Base-by-base conservation (phyloP, 2,797 vertebrate genomes). In the Sebastes steindachneri region DNA sequence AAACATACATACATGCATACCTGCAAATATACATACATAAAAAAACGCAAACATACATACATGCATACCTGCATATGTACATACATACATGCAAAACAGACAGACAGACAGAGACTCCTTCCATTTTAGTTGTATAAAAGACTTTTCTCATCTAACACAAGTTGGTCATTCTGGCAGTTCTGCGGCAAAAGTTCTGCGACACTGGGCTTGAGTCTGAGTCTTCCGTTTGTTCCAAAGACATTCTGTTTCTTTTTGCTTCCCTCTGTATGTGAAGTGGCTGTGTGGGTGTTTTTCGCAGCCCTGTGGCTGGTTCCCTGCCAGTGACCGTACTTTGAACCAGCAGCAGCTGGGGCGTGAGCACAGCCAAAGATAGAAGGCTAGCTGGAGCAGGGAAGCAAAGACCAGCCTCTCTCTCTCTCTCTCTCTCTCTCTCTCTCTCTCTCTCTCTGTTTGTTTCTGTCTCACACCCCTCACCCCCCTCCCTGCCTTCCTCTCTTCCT, bases 251-350 rank as follows among this genome's bases (percentile, higher is more conserved):
- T 81, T 92, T 66, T 53, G 67, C 84, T 86, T 88, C 66, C 83
- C 83, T 82, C 82, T 75, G 84, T 74, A 68, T 86, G 79, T 88
- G 88, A 87, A 93, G 88, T 89, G 92, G 87, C 85, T 83, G 80
- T 51, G 89, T 87, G 90, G 85, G 86, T 91, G 91, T 92, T 92
- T 86, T 91, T 91, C 58, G 45, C 90, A 91, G 92, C 77, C 65
- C 69, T 89, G 79, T 65, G 76, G 71, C 91, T 96, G 95, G 93
- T 90, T 74, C 75, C 64, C 75, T 88, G 95, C 96, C 96, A 96
- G 68, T 96, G 96, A 96, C 95, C 94, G 96, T 96, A 92, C 96
- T 95, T 93, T 96, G 95, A 96, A 96, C 96, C 92, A 94, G 74
- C 95, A 95, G 95, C 95, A 96, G 95, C 94, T 95, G 94, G 93